Conservation (phyloP, 2,113 vertebrate species). For the Varanus salvator region DNA sequence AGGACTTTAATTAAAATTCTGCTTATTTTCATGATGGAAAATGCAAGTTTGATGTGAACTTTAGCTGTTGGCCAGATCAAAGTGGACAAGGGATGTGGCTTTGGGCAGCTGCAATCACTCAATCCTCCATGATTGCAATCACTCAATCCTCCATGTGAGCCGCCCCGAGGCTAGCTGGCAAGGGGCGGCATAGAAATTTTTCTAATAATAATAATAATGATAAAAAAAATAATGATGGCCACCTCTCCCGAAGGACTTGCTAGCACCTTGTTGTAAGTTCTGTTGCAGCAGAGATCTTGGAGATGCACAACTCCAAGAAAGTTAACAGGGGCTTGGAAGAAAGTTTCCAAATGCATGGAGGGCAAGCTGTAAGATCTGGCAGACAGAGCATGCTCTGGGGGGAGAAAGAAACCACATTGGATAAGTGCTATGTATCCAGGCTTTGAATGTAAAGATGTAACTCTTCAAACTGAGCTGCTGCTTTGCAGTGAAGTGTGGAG, state of each 20-base stretch:
- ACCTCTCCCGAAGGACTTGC: background rate
- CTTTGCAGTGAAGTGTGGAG: background rate
- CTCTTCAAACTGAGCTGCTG: constrained; percentile 7
- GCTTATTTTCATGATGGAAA: background rate
- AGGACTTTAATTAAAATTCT: background rate
- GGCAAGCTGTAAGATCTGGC: background rate
- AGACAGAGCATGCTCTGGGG: background rate
- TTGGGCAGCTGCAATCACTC: background rate
- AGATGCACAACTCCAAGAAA: background rate
- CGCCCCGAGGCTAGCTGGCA: too few relatives aligned
- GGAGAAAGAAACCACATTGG: background rate
- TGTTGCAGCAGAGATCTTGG: too few relatives aligned
- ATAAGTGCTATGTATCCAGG: background rate
- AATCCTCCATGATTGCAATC: too few relatives aligned
- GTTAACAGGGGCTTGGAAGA: background rate
- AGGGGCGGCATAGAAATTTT: too few relatives aligned
- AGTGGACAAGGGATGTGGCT: background rate
- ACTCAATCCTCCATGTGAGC: too few relatives aligned
- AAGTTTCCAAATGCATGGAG: background rate
- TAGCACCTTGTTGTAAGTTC: too few relatives aligned
- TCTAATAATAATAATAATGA: too few relatives aligned
- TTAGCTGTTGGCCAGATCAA: background rate
- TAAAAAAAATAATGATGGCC: too few relatives aligned
- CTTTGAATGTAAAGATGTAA: constrained; percentile 24
- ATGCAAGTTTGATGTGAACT: constrained; percentile 1